Base-by-base conservation (phyloP, 2,113 vertebrate species). In the Sialia sialis region DNA sequence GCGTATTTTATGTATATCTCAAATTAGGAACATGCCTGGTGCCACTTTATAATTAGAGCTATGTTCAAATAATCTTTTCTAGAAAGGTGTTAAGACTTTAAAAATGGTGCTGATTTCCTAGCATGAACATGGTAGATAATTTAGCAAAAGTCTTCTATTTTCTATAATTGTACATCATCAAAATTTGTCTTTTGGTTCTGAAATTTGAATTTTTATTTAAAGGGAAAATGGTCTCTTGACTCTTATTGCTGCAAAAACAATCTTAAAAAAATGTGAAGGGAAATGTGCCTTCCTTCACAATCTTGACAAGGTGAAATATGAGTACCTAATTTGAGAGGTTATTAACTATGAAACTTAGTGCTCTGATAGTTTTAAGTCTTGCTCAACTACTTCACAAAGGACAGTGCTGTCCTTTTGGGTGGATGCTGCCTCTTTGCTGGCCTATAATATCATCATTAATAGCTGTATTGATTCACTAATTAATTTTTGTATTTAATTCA, bases 401-500 rank as follows among this genome's bases (percentile, higher is more conserved):
- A 22, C 21, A 91, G 15, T 56, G 26, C 32, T 85, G 46, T 73
- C 25, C 49, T 76, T 94, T 95, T 58, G 51, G 89, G 54, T 0
- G 13, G 34, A 52, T 23, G 21, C 52, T 39, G 12, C 77, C 76
- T 94, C 67, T 87, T 83, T 91, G 54, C 68, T 87, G 85, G 60
- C n/a, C 44, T 87, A 16, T 58, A n/a, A 19, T 74, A 18, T 64
- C 58, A 69, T 82, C 67, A 68, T 95, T 79, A 91, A 82, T 89
- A 91, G 74, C 54, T 77, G 9, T 83, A 91, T 73, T 83, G 89
- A 91, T 94, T 76, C 55, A 44, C 51, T 56, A 16, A 43, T 69
- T 94, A 83, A 62, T 87, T 89, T 93, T 95, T 84, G 52, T 87
- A 79, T 94, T 82, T 84, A 75, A 84, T 94, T 84, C 22, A 68